phyloP scores from a whole-genome alignment of 2,797 vertebrate species.

The Propithecus perrieri region DNA sequence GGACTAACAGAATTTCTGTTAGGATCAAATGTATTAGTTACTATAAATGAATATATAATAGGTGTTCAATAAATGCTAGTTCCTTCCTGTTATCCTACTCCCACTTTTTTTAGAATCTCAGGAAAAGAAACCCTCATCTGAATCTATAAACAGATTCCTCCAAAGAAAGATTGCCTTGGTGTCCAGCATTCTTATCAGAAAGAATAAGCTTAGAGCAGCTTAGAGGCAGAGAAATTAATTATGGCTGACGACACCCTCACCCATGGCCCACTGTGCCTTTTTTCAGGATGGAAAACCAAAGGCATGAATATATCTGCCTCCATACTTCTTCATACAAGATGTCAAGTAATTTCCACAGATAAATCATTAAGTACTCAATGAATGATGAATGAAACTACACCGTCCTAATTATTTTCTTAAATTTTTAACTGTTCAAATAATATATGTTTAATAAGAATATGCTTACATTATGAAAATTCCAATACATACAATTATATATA shows the following conservation, averaged over 20 bases:
- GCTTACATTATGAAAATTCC: too few species aligned
- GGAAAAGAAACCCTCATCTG: background rate
- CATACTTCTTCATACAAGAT: background rate
- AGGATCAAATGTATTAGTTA: background rate
- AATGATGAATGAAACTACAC: too few species aligned
- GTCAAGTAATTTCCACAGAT: background rate
- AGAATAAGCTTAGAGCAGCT: background rate
- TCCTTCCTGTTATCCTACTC: background rate
- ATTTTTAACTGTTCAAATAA: too few species aligned
- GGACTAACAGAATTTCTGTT: background rate
- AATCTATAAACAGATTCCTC: background rate
- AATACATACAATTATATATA: too few species aligned
- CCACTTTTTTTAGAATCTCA: background rate
- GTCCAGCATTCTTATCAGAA: background rate
- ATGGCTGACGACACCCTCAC: background rate
- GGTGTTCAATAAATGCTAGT: background rate
- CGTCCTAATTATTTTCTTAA: too few species aligned
- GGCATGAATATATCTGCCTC: background rate
- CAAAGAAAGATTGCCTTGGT: background rate
- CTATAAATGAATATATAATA: background rate
- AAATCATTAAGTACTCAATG: too few species aligned
- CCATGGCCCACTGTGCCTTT: background rate
- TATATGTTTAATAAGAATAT: too few species aligned
- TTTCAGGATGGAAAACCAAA: background rate
- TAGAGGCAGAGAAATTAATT: background rate